Conservation (phyloP, 2,113 vertebrate genomes). For the Cryptomyrus ogoouensis region DNA sequence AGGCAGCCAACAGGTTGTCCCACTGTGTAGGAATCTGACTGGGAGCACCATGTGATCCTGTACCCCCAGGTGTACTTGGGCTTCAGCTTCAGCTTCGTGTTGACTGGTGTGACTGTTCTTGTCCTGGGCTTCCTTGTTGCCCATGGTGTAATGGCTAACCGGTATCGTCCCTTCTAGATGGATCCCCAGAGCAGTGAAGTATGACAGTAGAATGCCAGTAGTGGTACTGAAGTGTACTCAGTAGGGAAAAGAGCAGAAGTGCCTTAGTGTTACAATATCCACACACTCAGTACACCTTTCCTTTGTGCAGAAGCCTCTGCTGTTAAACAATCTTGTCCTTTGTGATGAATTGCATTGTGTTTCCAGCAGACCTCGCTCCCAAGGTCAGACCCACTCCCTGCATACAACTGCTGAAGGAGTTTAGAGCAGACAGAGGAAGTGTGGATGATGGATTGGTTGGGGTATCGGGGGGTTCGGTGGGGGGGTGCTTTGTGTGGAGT, state of each 20-base stretch:
- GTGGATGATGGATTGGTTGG: neutral
- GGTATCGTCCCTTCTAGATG: neutral
- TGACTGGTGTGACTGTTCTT: neutral
- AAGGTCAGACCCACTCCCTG: neutral
- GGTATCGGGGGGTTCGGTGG: neutral
- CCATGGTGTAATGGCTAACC: neutral
- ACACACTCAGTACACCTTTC: neutral
- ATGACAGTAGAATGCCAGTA: neutral
- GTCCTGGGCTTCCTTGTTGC: neutral
- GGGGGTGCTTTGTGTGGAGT: conserved; percentile 21
- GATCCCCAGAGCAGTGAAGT: neutral
- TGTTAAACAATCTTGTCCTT: neutral
- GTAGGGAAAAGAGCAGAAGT: neutral
- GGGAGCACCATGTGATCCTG: neutral
- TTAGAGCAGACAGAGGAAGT: neutral
- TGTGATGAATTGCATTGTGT: conserved; percentile 1
- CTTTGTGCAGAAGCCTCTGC: neutral
- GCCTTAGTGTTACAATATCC: neutral
- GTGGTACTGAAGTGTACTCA: neutral
- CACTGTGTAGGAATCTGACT: neutral
- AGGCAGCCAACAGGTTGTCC: neutral
- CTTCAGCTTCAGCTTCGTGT: neutral
- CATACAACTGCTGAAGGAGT: neutral
- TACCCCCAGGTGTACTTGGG: neutral
- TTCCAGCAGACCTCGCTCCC: neutral